Base-by-base conservation (phyloP, 1,140 invertebrate genomes). In the Zeugodacus cucurbitae region DNA sequence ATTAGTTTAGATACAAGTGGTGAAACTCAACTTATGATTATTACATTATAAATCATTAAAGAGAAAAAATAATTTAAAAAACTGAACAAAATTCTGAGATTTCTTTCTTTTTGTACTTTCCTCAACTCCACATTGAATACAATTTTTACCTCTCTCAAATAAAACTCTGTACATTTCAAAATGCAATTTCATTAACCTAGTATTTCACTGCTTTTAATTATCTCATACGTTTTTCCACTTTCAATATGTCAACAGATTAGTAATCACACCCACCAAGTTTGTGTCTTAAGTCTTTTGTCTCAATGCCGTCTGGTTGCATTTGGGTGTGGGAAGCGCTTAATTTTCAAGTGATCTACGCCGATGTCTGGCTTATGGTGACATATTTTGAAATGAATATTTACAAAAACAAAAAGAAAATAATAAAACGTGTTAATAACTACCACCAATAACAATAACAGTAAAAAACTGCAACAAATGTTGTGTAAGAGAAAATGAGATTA, bases 261-360 rank as follows among this genome's bases (percentile, higher is more conserved):
- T n/a, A 48, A 48, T 48, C 34, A 82, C 74, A 20, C 74, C 74
- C 74, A 82, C 74, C 37, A 82, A 82, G 74, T 82, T 82, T 48
- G 74, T 82, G 37, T 48, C 74, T 82, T 82, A 82, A 82, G 74
- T 82, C 74, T 82, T 82, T 82, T 82, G 74, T 82, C 41, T 82
- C 74, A 82, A 26, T 82, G 41, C 41, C 41, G 74, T 82, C 74
- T 82, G 74, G 41, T 29, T 48, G 37, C 41, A 14, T 26, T 41
- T 82, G 44, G 74, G 74, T 82, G 74, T 82, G 74, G 37, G 74
- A 82, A 82, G 74, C 41, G 17, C 74, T 82, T 82, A 82, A 82
- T 82, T 48, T 34, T 82, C 44, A 82, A 82, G 74, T 82, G 41
- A 29, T 37, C 70, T 41, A 8, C 14, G 5, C 70, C 64, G 44